Percentiles rank a stretch among this genome's conserved stretches.
Conservation (phyloP, 2,797 vertebrate genomes). For the Clarias platycephalus region DNA sequence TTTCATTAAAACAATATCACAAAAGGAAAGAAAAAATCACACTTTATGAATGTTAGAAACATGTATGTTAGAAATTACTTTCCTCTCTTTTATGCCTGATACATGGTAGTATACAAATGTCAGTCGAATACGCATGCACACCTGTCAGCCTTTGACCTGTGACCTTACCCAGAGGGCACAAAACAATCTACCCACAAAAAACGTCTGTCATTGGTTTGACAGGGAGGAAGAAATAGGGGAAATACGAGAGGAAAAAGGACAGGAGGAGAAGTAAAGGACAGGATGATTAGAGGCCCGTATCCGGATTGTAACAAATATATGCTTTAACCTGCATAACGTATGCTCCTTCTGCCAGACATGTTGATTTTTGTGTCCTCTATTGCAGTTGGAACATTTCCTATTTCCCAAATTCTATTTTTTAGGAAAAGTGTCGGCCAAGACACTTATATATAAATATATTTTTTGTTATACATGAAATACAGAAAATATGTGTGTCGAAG, state of each 20-base stretch:
- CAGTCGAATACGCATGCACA: conserved; percentile 21
- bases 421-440: background rate
- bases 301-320: background rate
- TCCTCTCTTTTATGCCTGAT: background rate
- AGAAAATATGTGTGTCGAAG: too few species aligned
- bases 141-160: conserved; percentile 6
- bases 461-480: too few species aligned
- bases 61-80: background rate
- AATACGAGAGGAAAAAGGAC: background rate
- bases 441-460: too few species aligned
- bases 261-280: conserved; percentile 47
- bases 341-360: background rate
- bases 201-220: conserved; percentile 29
- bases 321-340: background rate
- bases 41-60: background rate
- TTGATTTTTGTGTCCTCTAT: background rate
- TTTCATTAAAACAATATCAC: too few species aligned
- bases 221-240: conserved; percentile 8
- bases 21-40: too few species aligned
- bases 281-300: background rate
- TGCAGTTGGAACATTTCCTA: background rate
- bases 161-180: conserved; percentile 19
- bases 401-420: background rate
- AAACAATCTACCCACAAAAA: background rate
- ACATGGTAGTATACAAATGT: background rate